These are phyloP conservation scores for Argyresthia albistria DNA, from an alignment of 2,888 invertebrate species.

Conservation along the genomic window DNA sequence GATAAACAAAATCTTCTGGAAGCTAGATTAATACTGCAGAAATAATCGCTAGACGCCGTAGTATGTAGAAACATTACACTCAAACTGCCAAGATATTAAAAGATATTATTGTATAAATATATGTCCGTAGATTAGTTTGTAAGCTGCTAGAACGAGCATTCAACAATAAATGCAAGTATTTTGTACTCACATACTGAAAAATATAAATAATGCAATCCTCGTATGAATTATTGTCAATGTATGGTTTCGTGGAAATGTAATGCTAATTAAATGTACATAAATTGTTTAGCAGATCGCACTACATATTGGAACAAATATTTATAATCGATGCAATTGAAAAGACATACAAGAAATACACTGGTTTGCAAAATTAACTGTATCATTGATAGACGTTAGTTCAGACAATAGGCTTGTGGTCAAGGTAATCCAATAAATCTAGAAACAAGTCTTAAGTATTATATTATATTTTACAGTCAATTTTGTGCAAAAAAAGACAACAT, in stretches of 20 bases:
- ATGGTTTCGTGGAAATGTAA: background rate
- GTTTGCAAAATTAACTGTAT: slow-evolving; percentile 38
- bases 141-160: background rate
- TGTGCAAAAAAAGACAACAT: no score
- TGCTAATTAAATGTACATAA: background rate
- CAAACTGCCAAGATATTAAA: slow-evolving; percentile 2
- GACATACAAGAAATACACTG: slow-evolving; percentile 44
- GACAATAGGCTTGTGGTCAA: no score
- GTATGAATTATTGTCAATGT: background rate
- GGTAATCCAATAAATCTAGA: no score
- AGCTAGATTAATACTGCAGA: background rate
- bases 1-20: no score
- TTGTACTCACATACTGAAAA: background rate
- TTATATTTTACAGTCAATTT: no score
- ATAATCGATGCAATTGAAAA: slow-evolving; percentile 15
- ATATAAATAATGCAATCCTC: background rate
- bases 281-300: slow-evolving; percentile 17
- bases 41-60: background rate
- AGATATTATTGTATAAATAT: background rate
- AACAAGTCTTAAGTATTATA: no score
- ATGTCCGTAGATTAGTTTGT: background rate
- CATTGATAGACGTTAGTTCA: slow-evolving; percentile 10
- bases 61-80: background rate
- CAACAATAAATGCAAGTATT: background rate
- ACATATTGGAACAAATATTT: slow-evolving; percentile 19